Evolutionary conservation across 2,797 vertebrate genomes (phyloP), one percentile per base, ranked within the genome.

Genomic region (Sciurus vulgaris): DNA sequence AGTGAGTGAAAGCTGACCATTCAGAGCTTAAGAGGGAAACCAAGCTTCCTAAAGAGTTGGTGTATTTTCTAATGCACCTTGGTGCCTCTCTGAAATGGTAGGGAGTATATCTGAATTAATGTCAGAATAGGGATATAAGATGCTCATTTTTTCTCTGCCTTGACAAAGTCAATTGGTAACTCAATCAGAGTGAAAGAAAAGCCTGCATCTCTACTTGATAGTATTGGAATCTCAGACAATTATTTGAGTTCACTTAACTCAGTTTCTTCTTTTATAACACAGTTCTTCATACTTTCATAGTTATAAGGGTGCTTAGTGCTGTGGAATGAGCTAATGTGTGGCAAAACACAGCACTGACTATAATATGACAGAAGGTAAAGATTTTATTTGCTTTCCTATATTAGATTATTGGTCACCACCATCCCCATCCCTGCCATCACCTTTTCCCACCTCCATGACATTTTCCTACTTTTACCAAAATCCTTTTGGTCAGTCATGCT

Each of bases 391-490:
- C 78, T 93, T 65, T 24, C 33, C 18, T 44, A 24, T 26, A 26
- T 77, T n/a, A 28, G 30, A 51, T 72, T 74, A 33, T 79, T 44
- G 30, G 9, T 63, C 44, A 13, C 44, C 33, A 13, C 56, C 49
- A 20, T 26, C 13, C 24, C 30, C 17, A 77, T 30, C 13, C 38
- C 44, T 82, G 5, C 30, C 38, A 79, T 67, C 28, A 63, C 76
- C 7, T 81, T 7, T 70, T 84, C 70, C 49, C 5, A 61, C 9
- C 35, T 92, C 26, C 49, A 26, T 76, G 9, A 78, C 26, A 35
- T 76, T 44, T 20, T 54, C 26, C 17, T 88, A 11, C 51, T 76
- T 96, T 87, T 84, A 49, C 15, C 35, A 82, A 94, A 70, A 79
- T 67, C 6, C 49, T 88, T 56, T 54, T 35, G 59, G 51, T 82